A percentile compares a stretch with the other conserved stretches of the same genome.
These are phyloP conservation scores for Symphodus melops DNA, from an alignment of 2,113 vertebrate species.

Conservation along the genomic window DNA sequence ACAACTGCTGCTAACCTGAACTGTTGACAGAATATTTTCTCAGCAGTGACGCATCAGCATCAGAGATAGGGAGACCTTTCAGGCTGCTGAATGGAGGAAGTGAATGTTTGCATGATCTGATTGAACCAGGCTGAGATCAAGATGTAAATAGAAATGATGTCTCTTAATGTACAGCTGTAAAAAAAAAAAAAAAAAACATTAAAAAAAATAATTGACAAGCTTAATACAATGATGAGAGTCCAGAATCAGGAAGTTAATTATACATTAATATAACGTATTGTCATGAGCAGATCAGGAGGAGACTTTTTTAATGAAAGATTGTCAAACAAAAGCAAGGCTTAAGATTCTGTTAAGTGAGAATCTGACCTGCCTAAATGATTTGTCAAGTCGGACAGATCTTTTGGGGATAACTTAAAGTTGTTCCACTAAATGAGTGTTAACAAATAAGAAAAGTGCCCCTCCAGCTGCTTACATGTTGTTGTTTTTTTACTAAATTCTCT, in stretches of 20 bases:
- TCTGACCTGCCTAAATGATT: background rate
- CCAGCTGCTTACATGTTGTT: constrained; percentile 44
- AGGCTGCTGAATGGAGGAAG: constrained; percentile 31
- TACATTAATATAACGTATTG: background rate
- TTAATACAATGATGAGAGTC: background rate
- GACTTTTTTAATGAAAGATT: background rate
- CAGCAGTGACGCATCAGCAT: constrained; percentile 42
- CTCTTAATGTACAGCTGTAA: constrained; percentile 9
- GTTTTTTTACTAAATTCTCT: constrained; percentile 50
- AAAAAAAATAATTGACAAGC: background rate
- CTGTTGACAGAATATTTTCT: constrained; percentile 34
- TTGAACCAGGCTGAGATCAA: constrained; percentile 22
- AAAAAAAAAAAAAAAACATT: too few relatives aligned
- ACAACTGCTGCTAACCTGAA: constrained; percentile 51
- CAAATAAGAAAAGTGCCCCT: constrained; percentile 4
- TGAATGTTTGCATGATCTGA: constrained; percentile 1
- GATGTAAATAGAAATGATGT: constrained; percentile 25
- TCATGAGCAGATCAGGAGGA: background rate
- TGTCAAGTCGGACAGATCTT: background rate
- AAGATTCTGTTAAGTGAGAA: too few relatives aligned
- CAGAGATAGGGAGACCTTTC: constrained; percentile 55
- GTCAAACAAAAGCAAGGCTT: background rate
- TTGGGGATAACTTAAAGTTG: constrained; percentile 1
- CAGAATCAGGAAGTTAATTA: background rate
- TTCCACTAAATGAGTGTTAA: background rate